Conservation (phyloP, 2,888 invertebrate genomes). For the Ptilodon capucinus region DNA sequence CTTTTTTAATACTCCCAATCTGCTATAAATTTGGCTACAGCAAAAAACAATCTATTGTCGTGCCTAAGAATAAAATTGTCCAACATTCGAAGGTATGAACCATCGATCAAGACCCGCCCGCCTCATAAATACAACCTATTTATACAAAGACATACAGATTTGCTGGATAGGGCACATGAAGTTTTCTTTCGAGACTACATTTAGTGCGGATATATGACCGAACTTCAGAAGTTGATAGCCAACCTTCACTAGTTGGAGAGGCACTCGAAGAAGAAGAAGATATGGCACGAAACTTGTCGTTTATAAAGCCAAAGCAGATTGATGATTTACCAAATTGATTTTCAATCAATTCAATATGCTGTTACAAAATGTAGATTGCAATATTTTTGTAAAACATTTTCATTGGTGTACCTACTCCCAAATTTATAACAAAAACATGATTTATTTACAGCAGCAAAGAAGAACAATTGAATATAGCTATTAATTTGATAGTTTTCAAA, state of each 20-base stretch:
- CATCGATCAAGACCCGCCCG: constrained; percentile 16
- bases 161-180: constrained; percentile 23
- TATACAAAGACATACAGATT: constrained; percentile 14
- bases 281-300: constrained; percentile 22
- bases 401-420: no score
- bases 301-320: neutral
- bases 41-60: constrained; percentile 28
- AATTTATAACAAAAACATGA: no score
- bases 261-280: no score
- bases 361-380: no score
- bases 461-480: no score
- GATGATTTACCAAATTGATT: neutral
- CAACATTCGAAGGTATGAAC: constrained; percentile 15
- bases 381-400: no score
- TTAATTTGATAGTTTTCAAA: no score
- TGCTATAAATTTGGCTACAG: constrained; percentile 1
- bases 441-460: no score
- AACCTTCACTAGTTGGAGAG: no score
- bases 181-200: constrained; percentile 7
- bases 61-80: constrained; percentile 36
- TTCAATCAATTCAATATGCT: no score
- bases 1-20: constrained; percentile 1
- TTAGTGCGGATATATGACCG: constrained; percentile 25
- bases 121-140: constrained; percentile 17
- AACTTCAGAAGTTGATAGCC: no score